Evolutionary conservation across 2,888 invertebrate species (phyloP).

Genomic region (Petrolisthes manimaculis): DNA sequence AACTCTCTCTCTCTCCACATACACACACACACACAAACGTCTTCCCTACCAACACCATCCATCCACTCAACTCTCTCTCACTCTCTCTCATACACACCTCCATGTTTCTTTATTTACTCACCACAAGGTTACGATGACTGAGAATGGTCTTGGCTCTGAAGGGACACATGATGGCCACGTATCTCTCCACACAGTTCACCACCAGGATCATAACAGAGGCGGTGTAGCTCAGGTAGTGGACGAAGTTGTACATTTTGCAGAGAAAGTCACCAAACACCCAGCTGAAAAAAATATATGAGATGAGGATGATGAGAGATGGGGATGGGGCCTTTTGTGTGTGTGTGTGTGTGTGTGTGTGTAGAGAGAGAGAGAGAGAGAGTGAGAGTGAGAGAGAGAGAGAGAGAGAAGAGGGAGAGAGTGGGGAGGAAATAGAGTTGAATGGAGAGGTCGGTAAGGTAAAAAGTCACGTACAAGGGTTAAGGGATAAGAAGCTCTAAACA

Average conservation of each 20-base stretch:
- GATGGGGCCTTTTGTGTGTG: background rate
- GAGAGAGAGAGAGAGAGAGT: too few species aligned
- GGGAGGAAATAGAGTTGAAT: background rate
- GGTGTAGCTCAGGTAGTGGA: conserved; percentile 88
- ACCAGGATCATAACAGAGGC: conserved; percentile 91
- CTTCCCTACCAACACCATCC: too few species aligned
- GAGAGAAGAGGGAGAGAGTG: background rate
- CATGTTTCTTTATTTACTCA: background rate
- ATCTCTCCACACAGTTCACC: conserved; percentile 87
- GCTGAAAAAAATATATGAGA: background rate
- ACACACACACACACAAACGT: too few species aligned
- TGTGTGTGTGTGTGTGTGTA: too few species aligned
- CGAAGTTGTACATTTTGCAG: conserved; percentile 92
- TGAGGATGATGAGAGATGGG: background rate
- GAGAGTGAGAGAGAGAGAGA: background rate
- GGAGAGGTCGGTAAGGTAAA: too few species aligned
- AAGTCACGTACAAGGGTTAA: too few species aligned
- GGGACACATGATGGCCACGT: conserved; percentile 87
- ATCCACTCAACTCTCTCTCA: background rate
- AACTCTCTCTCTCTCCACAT: background rate
- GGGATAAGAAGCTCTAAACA: too few species aligned
- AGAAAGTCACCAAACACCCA: conserved; percentile 87
- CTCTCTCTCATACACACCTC: background rate
- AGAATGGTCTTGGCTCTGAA: conserved; percentile 81
- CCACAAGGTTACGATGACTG: conserved; percentile 29